Base-by-base conservation (phyloP, 2,113 vertebrate species). In the Plestiodon gilberti region DNA sequence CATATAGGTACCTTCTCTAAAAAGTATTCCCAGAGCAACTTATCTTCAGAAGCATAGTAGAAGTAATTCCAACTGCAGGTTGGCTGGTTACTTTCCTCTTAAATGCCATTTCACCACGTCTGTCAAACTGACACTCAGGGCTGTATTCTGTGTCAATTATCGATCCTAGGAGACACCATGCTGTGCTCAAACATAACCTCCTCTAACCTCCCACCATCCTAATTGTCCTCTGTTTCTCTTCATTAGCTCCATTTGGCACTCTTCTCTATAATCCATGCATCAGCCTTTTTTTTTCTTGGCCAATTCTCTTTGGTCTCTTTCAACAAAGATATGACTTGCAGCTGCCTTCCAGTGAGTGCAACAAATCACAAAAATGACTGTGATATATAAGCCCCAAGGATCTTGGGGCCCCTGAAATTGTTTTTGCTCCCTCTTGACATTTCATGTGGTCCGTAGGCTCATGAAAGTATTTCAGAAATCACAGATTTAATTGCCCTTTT, bases 171-270 rank as follows among this genome's bases (percentile, higher is more conserved):
- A 57, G 69, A 30, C 15, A 40, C 40, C 69, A 74, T 30, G 23
- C 55, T 83, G 82, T 74, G 23, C 14, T 83, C 55, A 83, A 62
- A 61, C 70, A 62, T 61, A 35, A 40, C 57, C 55, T 83, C 25
- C 15, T 14, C 25, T n/a, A 62, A 83, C 69, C 35, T 83, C 57
- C 55, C 69, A 83, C 28, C 18, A n/a, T 43, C 35, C 55, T 83
- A 83, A 83, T 61, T 43, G 82, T 40, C 81, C 52, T 55, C 65
- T 20, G 69, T 74, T 74, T 61, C 55, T 38, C 67, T 83, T 83
- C 33, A 59, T 83, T 82, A 71, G 81, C 52, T 83, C 23, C 4
- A 38, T 73, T 62, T 43, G 23, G 25, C 70, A 61, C 2, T 25
- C 25, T 55, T 82, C 80, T 52, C 30, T 33, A n/a, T 33, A 65